Percentiles rank a stretch among this genome's conserved stretches.
phyloP scores from a whole-genome alignment of 2,113 vertebrate genomes.

The Nesogale talazaci region DNA sequence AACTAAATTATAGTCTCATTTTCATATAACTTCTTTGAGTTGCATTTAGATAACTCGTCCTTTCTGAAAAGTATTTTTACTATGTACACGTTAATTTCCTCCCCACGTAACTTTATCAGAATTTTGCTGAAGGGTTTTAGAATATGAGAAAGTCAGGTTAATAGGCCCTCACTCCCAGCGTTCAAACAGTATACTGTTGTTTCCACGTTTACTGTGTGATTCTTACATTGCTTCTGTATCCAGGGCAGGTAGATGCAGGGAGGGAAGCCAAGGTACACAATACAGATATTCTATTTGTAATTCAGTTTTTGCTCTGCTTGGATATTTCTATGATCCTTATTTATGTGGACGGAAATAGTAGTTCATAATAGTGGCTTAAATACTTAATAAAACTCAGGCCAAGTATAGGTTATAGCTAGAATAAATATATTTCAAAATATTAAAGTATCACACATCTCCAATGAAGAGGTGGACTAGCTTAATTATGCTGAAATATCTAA shows the following conservation, averaged over 20 bases:
- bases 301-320: neutral
- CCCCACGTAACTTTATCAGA: neutral
- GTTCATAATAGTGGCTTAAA: no score
- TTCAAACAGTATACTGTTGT: neutral
- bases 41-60: neutral
- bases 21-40: neutral
- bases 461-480: neutral
- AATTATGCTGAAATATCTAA: neutral
- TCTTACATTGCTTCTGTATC: neutral
- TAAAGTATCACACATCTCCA: neutral
- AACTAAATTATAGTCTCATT: neutral
- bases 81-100: neutral
- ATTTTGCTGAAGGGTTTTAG: neutral
- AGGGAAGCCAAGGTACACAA: neutral
- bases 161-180: neutral
- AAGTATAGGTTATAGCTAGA: neutral
- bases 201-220: neutral
- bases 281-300: neutral
- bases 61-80: constrained; percentile 27
- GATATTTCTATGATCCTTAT: neutral
- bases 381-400: no score
- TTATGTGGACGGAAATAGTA: no score
- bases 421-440: neutral
- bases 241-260: neutral
- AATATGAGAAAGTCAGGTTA: constrained; percentile 19